Percentiles rank a stretch among this genome's conserved stretches.
phyloP scores from a whole-genome alignment of 2,113 vertebrate genomes.

The human (Homo sapiens) region GRCh38 chr9:118094501-118095000 shows the following conservation, averaged over 20 bases:
- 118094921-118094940: background rate
- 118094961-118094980: background rate
- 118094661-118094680: background rate
- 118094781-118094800: background rate
- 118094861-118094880: background rate
- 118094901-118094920: background rate
- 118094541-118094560: background rate
- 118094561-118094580: slow-evolving; percentile 37
- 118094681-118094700: background rate
- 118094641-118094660: background rate
- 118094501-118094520: background rate
- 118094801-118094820: background rate
- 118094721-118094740: background rate
- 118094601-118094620: slow-evolving; percentile 40
- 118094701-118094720: background rate
- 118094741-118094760: background rate
- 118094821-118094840: background rate
- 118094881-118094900: background rate
- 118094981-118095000: background rate
- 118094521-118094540: background rate
- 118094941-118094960: background rate
- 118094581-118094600: slow-evolving; percentile 20
- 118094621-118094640: background rate
- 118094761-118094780: background rate
- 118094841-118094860: background rate